Evolutionary conservation across 2,888 invertebrate species (phyloP).

Genomic region (Torymus tubicola): DNA sequence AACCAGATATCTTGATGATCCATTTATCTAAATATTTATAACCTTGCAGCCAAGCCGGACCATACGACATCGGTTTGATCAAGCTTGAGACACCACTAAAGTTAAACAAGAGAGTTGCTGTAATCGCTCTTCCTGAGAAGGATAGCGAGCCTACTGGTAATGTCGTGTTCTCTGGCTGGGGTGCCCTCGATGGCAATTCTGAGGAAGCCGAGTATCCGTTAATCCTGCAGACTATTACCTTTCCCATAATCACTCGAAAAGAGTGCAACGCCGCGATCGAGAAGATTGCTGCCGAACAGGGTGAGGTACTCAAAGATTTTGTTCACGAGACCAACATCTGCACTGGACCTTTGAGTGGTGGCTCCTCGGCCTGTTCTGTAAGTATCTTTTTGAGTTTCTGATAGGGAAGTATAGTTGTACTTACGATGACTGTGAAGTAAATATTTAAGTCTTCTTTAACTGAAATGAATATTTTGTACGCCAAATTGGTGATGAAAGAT

Average conservation of each 20-base stretch:
- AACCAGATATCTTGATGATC: no score
- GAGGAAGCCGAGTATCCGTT: constrained; percentile 62
- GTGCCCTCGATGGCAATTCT: constrained; percentile 68
- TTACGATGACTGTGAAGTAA: no score
- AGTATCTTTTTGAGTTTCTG: background rate
- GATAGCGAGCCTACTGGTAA: constrained; percentile 66
- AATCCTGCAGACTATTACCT: constrained; percentile 67
- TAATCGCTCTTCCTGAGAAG: constrained; percentile 71
- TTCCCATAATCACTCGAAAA: constrained; percentile 65
- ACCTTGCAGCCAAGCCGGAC: no score
- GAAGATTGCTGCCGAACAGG: constrained; percentile 24
- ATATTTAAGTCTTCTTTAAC: no score
- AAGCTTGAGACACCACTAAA: no score
- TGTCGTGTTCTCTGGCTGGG: constrained; percentile 77
- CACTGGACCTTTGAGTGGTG: constrained; percentile 60
- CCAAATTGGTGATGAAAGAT: no score
- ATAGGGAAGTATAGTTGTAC: no score
- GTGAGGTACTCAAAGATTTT: no score
- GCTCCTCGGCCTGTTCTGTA: constrained; percentile 1
- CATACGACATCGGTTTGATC: no score
- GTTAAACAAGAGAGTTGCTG: constrained; percentile 61
- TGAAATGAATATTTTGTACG: no score
- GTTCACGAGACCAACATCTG: constrained; percentile 60
- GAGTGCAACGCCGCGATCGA: constrained; percentile 63
- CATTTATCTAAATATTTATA: no score